Conservation (phyloP, 2,797 vertebrate genomes). For the Protonibea diacanthus region DNA sequence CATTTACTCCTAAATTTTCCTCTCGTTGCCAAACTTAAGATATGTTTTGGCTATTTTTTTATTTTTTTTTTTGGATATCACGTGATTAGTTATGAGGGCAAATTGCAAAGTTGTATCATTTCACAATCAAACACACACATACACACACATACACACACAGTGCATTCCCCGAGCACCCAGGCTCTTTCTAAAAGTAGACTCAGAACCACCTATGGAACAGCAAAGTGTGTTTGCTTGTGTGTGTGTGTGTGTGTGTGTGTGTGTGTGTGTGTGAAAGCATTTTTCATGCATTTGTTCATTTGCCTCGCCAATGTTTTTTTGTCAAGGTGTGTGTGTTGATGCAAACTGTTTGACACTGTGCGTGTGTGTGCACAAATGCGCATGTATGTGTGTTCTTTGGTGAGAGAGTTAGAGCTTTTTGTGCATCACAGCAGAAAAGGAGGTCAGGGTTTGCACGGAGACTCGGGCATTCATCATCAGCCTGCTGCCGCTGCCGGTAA, state of each 20-base stretch:
- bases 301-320: background rate
- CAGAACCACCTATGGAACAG: slow-evolving; percentile 74
- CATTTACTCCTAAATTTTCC: slow-evolving; percentile 20
- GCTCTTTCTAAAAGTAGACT: slow-evolving; percentile 73
- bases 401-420: slow-evolving; percentile 75
- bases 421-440: slow-evolving; percentile 86
- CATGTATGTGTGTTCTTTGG: slow-evolving; percentile 45
- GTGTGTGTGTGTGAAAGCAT: background rate
- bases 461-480: slow-evolving; percentile 89
- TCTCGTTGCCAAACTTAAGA: slow-evolving; percentile 4
- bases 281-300: slow-evolving; percentile 12
- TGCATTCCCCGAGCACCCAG: slow-evolving; percentile 68
- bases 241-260: slow-evolving; percentile 18
- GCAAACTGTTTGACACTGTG: slow-evolving; percentile 20
- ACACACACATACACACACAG: slow-evolving; percentile 2
- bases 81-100: slow-evolving; percentile 53
- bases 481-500: slow-evolving; percentile 83
- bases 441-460: slow-evolving; percentile 87
- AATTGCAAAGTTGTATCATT: slow-evolving; percentile 27
- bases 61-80: slow-evolving; percentile 47
- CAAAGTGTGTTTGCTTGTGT: slow-evolving; percentile 21
- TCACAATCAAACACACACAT: slow-evolving; percentile 20
- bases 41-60: background rate
- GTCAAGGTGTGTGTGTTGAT: slow-evolving; percentile 27
- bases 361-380: slow-evolving; percentile 21